These are phyloP conservation scores for Euthynnus affinis DNA, from an alignment of 2,797 vertebrate genomes.

Conservation along the genomic window DNA sequence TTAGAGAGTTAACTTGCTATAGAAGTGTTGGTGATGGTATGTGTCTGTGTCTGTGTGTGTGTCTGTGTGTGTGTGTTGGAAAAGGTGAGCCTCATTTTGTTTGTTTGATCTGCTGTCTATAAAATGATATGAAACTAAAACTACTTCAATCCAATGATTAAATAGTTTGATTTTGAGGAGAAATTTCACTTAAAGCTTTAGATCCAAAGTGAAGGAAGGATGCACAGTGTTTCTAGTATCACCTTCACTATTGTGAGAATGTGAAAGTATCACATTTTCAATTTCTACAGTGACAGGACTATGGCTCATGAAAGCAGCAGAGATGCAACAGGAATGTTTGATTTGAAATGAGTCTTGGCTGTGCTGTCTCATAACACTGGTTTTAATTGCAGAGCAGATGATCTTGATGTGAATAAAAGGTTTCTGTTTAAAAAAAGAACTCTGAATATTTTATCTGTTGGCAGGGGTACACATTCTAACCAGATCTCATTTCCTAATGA, in stretches of 20 bases:
- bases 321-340: background rate
- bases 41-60: no score
- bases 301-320: background rate
- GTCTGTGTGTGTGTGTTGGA: no score
- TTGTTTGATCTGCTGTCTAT: no score
- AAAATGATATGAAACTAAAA: no score
- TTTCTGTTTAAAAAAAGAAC: background rate
- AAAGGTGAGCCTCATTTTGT: no score
- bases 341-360: background rate
- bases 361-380: background rate
- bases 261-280: background rate
- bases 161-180: no score
- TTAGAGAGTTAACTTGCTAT: no score
- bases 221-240: background rate
- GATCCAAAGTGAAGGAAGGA: background rate
- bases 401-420: background rate
- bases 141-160: no score
- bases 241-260: background rate
- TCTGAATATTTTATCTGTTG: background rate
- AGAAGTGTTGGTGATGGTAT: no score
- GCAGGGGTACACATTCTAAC: slow-evolving; percentile 8
- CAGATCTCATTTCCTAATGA: slow-evolving; percentile 20
- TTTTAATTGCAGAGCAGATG: slow-evolving; percentile 4
- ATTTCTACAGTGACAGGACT: background rate
- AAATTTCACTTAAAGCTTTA: background rate